Conservation (phyloP, 2,113 vertebrate species). For the Perognathus longimembris region DNA sequence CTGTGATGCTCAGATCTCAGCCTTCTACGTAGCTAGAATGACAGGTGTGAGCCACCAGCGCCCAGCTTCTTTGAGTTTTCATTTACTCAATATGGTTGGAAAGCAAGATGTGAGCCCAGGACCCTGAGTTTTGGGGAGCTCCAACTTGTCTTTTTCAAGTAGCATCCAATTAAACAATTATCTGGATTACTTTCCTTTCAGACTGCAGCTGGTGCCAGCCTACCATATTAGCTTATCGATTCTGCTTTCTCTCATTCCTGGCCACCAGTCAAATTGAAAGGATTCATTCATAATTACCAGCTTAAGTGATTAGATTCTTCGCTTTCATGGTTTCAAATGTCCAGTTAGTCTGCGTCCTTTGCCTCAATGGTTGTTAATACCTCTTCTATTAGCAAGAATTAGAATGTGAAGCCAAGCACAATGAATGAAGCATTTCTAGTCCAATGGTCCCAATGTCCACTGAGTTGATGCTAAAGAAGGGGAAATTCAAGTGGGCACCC, state of each 20-base stretch:
- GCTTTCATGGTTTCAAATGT: slow-evolving; percentile 31
- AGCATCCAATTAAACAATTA: slow-evolving; percentile 67
- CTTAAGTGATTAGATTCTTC: not conserved
- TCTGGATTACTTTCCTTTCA: slow-evolving; percentile 65
- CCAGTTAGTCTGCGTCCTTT: slow-evolving; percentile 14
- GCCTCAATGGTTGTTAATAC: not conserved
- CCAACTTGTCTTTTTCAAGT: slow-evolving; percentile 42
- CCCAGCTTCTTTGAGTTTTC: slow-evolving; percentile 2
- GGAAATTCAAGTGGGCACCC: not conserved
- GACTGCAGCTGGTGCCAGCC: slow-evolving; percentile 35
- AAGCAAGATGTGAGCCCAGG: slow-evolving; percentile 62
- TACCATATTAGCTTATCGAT: slow-evolving; percentile 53
- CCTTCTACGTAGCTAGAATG: no score
- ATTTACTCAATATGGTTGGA: slow-evolving; percentile 51
- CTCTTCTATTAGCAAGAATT: slow-evolving; percentile 19
- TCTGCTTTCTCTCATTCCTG: slow-evolving; percentile 48
- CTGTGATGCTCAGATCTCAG: no score
- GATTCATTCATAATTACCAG: slow-evolving; percentile 67
- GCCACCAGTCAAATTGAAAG: slow-evolving; percentile 58
- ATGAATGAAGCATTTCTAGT: not conserved
- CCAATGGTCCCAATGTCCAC: not conserved
- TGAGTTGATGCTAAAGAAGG: not conserved
- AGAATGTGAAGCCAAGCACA: not conserved
- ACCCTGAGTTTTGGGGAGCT: slow-evolving; percentile 12
- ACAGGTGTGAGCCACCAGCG: no score